phyloP scores from a whole-genome alignment of 2,113 vertebrate genomes.

The Aptenodytes patagonicus region DNA sequence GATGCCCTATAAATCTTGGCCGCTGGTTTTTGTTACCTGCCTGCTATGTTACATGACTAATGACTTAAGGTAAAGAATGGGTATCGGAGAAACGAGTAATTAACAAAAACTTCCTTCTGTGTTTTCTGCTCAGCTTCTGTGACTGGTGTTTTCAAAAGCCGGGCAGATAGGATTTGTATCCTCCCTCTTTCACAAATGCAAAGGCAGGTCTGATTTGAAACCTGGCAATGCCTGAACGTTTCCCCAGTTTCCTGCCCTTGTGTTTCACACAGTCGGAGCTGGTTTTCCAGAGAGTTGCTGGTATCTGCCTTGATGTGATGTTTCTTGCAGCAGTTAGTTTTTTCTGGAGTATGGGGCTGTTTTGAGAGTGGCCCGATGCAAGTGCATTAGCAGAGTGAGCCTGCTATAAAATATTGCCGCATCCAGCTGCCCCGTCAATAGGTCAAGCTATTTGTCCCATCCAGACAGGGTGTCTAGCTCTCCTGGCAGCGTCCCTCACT shows the following conservation, averaged over 20 bases:
- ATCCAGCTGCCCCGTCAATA: constrained; percentile 56
- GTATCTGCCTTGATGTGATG: neutral
- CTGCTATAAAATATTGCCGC: constrained; percentile 44
- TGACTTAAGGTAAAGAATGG: constrained; percentile 56
- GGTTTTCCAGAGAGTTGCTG: neutral
- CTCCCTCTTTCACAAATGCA: neutral
- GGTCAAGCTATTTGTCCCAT: constrained; percentile 65
- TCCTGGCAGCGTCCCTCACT: constrained; percentile 65
- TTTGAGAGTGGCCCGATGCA: constrained; percentile 34
- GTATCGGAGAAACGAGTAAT: constrained; percentile 13
- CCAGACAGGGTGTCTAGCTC: constrained; percentile 81
- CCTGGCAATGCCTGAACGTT: neutral
- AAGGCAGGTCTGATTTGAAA: constrained; percentile 1
- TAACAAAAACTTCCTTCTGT: constrained; percentile 60
- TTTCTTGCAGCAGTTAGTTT: constrained; percentile 26
- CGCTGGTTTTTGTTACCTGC: constrained; percentile 33
- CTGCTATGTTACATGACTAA: constrained; percentile 31
- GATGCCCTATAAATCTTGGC: constrained; percentile 30
- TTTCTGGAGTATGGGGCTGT: neutral
- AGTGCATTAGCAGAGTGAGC: constrained; percentile 68
- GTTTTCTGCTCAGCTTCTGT: constrained; percentile 58
- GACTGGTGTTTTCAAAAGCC: constrained; percentile 6
- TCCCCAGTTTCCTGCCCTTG: neutral
- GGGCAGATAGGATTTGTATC: constrained; percentile 39
- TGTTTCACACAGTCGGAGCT: neutral